phyloP scores from a whole-genome alignment of 1,140 invertebrate genomes.

The Eulimnadia texana region DNA sequence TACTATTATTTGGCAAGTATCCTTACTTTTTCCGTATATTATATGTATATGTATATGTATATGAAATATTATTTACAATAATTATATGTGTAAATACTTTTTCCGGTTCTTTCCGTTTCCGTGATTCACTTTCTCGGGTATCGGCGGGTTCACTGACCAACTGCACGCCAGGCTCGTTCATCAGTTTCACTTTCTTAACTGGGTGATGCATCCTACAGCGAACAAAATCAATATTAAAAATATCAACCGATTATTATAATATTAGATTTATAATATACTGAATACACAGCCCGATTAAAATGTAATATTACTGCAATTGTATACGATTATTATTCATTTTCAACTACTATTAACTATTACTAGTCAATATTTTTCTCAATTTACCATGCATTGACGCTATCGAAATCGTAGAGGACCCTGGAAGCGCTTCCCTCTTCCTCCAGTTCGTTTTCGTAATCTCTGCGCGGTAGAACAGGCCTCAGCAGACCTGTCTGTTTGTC shows the following conservation, averaged over 20 bases:
- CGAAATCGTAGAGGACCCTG: constrained; percentile 74
- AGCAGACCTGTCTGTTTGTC: background rate
- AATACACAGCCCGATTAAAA: background rate
- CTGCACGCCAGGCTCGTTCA: background rate
- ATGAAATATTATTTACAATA: background rate
- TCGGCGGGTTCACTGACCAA: background rate
- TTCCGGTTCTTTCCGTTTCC: constrained; percentile 2
- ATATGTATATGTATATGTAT: background rate
- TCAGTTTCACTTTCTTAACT: constrained; percentile 44
- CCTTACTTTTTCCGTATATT: too few species aligned
- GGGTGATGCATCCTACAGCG: constrained; percentile 59
- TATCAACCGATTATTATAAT: background rate
- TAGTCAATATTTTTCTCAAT: too few species aligned
- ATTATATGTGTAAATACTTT: background rate
- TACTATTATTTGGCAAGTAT: too few species aligned
- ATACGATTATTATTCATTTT: too few species aligned
- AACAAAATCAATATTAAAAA: too few species aligned
- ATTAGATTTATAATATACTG: background rate
- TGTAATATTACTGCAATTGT: too few species aligned
- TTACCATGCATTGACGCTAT: constrained; percentile 66
- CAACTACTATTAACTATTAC: too few species aligned
- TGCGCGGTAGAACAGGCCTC: constrained; percentile 51
- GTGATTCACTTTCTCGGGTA: background rate
- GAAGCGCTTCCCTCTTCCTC: constrained; percentile 57
- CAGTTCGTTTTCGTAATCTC: constrained; percentile 54